Conservation (phyloP, 1,140 invertebrate genomes). For the Lepidurus apus region DNA sequence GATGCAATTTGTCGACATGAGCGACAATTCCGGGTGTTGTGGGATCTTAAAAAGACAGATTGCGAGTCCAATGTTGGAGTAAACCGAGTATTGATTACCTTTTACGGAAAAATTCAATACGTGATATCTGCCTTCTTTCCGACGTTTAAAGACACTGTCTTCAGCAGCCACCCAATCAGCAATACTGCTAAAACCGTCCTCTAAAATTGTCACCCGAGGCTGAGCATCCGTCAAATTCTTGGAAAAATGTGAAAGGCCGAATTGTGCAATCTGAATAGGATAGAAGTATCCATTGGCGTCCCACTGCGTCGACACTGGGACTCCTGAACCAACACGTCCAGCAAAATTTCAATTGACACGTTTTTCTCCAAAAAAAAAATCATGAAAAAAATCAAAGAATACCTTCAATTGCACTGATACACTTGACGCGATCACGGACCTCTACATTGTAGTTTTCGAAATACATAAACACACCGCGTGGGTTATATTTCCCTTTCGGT, state of each 20-base stretch:
- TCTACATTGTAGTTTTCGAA: constrained; percentile 98
- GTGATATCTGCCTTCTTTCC: neutral
- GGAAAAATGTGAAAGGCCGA: constrained; percentile 93
- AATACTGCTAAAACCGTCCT: constrained; percentile 64
- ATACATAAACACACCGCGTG: constrained; percentile 83
- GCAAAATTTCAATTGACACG: neutral
- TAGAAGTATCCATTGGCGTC: constrained; percentile 83
- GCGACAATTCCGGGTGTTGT: neutral
- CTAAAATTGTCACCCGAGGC: constrained; percentile 59
- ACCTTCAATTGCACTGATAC: constrained; percentile 82
- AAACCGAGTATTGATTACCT: neutral
- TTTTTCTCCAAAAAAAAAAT: neutral
- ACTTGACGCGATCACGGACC: constrained; percentile 88
- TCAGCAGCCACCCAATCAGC: constrained; percentile 51
- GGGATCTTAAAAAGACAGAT: neutral
- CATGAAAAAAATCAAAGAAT: constrained; percentile 23
- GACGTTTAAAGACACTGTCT: constrained; percentile 37
- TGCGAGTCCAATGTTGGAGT: neutral
- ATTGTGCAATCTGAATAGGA: constrained; percentile 97
- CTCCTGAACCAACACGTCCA: constrained; percentile 50
- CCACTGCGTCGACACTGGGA: constrained; percentile 94
- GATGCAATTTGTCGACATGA: constrained; percentile 13
- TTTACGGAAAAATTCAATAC: neutral
- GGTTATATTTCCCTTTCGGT: constrained; percentile 80
- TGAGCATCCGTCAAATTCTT: constrained; percentile 81